phyloP scores from a whole-genome alignment of 2,113 vertebrate genomes.

The Zosterops lateralis region DNA sequence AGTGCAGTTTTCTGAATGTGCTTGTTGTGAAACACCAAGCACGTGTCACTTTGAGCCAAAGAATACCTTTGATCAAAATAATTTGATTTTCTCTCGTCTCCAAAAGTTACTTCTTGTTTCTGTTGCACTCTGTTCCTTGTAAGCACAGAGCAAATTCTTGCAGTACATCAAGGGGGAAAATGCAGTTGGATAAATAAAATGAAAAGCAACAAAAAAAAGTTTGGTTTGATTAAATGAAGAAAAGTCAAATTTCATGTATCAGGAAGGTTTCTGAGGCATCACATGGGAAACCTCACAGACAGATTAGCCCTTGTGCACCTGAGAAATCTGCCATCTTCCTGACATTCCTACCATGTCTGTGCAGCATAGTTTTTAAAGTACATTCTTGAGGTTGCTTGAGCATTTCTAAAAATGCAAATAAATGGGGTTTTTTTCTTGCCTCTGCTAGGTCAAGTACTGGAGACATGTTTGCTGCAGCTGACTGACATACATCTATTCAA shows the following conservation, averaged over 20 bases:
- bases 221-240: neutral
- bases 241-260: neutral
- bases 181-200: neutral
- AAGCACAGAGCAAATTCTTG: neutral
- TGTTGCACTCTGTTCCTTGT: neutral
- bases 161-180: neutral
- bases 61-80: neutral
- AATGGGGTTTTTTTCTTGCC: neutral
- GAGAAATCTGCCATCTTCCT: neutral
- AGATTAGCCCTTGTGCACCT: neutral
- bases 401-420: neutral
- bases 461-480: neutral
- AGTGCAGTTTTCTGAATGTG: neutral
- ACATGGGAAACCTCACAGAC: neutral
- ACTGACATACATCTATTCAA: slow-evolving; percentile 15
- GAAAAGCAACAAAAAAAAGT: neutral
- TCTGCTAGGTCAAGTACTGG: neutral
- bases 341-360: neutral
- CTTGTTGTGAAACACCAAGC: neutral
- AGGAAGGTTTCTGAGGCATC: neutral
- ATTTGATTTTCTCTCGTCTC: slow-evolving; percentile 10
- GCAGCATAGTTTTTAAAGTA: neutral
- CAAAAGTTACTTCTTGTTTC: neutral
- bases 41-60: neutral
- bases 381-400: neutral